phyloP scores from a whole-genome alignment of 2,797 vertebrate genomes.

The Gallinago nigripennis region DNA sequence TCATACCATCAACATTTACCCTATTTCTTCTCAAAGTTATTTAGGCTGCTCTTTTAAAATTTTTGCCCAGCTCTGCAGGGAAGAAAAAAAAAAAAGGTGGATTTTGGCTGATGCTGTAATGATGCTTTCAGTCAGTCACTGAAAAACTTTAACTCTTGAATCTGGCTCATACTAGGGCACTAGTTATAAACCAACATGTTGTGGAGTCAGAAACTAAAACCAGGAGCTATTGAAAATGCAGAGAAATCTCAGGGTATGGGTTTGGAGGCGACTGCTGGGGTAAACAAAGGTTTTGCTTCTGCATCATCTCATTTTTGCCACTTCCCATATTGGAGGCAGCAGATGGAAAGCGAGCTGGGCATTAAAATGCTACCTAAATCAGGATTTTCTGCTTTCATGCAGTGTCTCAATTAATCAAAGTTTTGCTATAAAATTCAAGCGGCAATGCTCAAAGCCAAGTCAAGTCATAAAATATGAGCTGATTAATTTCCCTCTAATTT shows the following conservation, averaged over 20 bases:
- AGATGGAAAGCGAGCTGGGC: not conserved
- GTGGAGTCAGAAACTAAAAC: not conserved
- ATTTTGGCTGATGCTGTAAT: not conserved
- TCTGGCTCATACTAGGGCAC: not conserved
- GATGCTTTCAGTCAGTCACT: not conserved
- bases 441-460: constrained; percentile 52
- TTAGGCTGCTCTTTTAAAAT: not conserved
- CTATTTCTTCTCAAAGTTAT: not conserved
- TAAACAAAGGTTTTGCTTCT: not conserved
- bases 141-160: not conserved
- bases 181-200: not conserved
- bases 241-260: not conserved
- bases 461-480: constrained; percentile 71
- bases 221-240: not conserved
- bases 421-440: constrained; percentile 70
- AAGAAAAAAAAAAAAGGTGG: not conserved
- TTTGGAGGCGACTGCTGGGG: not conserved
- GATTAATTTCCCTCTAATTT: constrained; percentile 83
- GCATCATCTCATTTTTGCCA: not conserved
- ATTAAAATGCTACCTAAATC: constrained; percentile 55
- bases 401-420: constrained; percentile 79
- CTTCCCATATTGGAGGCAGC: not conserved
- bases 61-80: not conserved
- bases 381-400: constrained; percentile 61
- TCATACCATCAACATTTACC: not conserved